Evolutionary conservation across 2,797 vertebrate species (phyloP), one percentile per base, ranked within the genome.

Genomic region (Diceros bicornis): DNA sequence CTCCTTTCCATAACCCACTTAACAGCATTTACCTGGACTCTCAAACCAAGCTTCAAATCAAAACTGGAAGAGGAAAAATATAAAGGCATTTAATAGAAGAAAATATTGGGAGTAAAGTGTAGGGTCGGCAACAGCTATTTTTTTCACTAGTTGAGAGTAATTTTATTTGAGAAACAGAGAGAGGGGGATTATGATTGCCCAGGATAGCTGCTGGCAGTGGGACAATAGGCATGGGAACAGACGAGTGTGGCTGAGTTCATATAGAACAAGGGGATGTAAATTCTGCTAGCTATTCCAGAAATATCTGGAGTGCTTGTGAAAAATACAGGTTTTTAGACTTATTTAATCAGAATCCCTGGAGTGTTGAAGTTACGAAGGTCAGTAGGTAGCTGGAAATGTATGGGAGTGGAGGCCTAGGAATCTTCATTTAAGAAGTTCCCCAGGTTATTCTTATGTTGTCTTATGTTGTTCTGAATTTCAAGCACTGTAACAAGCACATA

Each of bases 381-480:
- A 79, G 0, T 57, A 34, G 32, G n/a, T 55, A 89, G 13, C 61
- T 92, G 29, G 17, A 81, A 47, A n/a, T 69, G 17, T 25, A 4
- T 75, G 74, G 59, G 14, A 17, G 7, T 62, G 1, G 78, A 69
- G 88, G 52, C 74, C 57, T 86, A 62, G 37, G 91, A 9, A 37
- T 79, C 34, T 79, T 17, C 4, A 55, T 86, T 72, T 86, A 64
- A 68, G 52, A 93, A 37, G 13, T 50, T 72, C 44, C n/a, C 13
- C 4, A 50, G 44, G 44, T 95, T 88, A 55, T 71, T 94, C 47
- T 77, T 59, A 59, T 44, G 4, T 93, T 89, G 34, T 87, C 37
- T 37, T 37, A 37, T 37, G 41, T 74, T 37, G 18, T 96, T 81
- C 69, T 89, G 78, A 95, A 96, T 75, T 64, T 82, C 6, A 86